Evolutionary conservation across 2,797 vertebrate species (phyloP).

Genomic region (Aviceda leuphotes): DNA sequence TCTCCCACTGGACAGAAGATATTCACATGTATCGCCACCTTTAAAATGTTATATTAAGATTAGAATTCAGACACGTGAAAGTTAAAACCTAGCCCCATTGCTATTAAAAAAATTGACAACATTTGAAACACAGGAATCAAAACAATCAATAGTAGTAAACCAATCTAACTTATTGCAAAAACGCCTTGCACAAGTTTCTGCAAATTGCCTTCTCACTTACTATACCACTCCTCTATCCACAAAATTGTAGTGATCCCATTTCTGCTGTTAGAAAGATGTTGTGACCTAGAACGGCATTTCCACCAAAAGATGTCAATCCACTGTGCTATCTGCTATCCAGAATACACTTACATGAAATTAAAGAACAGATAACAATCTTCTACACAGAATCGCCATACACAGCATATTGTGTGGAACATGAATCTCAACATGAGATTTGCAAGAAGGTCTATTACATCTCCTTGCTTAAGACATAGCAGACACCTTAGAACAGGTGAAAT

Average conservation of each 20-base stretch:
- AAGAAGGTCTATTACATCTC: neutral
- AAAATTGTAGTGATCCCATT: neutral
- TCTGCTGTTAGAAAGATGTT: neutral
- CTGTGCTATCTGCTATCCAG: neutral
- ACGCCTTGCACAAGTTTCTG: neutral
- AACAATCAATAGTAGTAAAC: neutral
- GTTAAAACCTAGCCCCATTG: neutral
- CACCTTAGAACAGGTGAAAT: neutral
- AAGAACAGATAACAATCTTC: neutral
- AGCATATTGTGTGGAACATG: neutral
- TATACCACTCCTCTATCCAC: neutral
- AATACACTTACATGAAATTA: neutral
- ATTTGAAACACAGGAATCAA: neutral
- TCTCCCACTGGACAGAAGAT: constrained; percentile 93
- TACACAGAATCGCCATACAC: neutral
- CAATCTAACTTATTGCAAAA: neutral
- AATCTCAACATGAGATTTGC: neutral
- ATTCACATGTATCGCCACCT: constrained; percentile 94
- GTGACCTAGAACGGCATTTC: neutral
- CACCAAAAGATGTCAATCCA: neutral
- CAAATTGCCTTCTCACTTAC: neutral
- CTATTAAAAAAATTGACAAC: neutral
- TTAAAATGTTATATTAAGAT: neutral
- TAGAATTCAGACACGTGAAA: neutral
- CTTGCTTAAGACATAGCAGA: neutral